These are phyloP conservation scores for Rhinophrynus dorsalis DNA, from an alignment of 2,797 vertebrate genomes.

Conservation along the genomic window DNA sequence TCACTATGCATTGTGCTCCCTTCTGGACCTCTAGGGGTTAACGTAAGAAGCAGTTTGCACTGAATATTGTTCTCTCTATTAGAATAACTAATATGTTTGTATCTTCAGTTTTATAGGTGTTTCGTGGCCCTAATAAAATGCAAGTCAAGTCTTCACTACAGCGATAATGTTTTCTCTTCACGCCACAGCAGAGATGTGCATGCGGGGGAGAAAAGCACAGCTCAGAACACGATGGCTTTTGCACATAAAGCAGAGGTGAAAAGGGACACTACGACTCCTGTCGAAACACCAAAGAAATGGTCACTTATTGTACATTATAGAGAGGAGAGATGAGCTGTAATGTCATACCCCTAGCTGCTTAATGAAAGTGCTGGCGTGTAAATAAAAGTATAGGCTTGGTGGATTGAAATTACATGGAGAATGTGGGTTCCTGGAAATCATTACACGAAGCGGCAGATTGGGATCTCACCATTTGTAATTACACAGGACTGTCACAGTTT, in stretches of 20 bases:
- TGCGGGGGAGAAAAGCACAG: neutral
- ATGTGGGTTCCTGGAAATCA: neutral
- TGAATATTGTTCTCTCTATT: too few relatives aligned
- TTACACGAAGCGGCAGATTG: neutral
- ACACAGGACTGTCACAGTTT: neutral
- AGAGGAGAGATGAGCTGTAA: neutral
- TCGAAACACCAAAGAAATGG: slow-evolving; percentile 2
- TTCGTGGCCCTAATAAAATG: slow-evolving; percentile 68
- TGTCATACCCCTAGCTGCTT: neutral
- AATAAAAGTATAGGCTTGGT: neutral
- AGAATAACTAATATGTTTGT: too few relatives aligned
- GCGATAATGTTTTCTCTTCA: slow-evolving; percentile 35
- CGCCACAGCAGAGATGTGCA: slow-evolving; percentile 1
- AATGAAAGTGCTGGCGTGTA: neutral
- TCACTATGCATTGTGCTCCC: too few relatives aligned
- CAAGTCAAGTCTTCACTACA: slow-evolving; percentile 46
- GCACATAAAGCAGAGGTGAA: neutral
- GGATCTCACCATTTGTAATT: slow-evolving; percentile 1
- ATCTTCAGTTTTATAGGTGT: slow-evolving; percentile 63
- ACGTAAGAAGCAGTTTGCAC: too few relatives aligned
- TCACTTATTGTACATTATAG: slow-evolving; percentile 18
- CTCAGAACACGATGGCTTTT: neutral
- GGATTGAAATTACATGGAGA: neutral
- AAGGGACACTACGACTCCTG: neutral
- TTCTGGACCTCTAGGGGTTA: too few relatives aligned